Base-by-base conservation (phyloP, 2,888 invertebrate species). In the Himalopsyche kuldschensis region DNA sequence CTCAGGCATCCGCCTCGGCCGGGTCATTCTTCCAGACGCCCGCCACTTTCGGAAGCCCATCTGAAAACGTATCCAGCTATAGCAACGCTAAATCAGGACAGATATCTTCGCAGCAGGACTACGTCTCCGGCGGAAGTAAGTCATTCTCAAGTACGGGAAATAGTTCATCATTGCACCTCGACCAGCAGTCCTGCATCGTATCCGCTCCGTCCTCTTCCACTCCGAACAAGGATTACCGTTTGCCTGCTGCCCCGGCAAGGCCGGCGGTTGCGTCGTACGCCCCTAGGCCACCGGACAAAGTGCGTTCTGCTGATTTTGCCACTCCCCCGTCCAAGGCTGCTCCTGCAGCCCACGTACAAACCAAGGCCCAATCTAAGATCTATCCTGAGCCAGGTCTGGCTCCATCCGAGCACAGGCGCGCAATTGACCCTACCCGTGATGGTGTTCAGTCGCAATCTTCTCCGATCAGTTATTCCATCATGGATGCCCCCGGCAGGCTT, bases 301-400 rank as follows among this genome's bases (percentile, higher is more conserved):
- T 79, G 86, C 88, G 84, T 87, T 88, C 75, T 88, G 91, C 90
- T 87, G 91, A 91, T 87, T 93, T 93, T 88, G 91, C 93, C 47
- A 92, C 93, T 30, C 93, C 92, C 63, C 91, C 92, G 86, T 89
- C 92, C 80, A 92, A 92, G 88, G 89, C 91, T 41, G 91, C 92
- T 81, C 76, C 87, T 8, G 88, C 88, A 75, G 91, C 91, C 87
- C 90, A 90, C 84, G 93, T 95, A 87, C 95, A 95, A 90, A 94
- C 95, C 85, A 96, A 96, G 90, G 94, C 95, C 87, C 95, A 95
- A 90, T 93, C 94, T 87, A 96, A 96, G 91, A 94, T 95, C 87
- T 96, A 96, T 89, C 94, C 95, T 82, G 96, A 96, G 88, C 87
- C 95, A 87, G 91, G 86, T 87, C 90, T 88, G 88, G 90, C 88